Evolutionary conservation across 2,113 vertebrate species (phyloP).

Genomic region (Pelobates fuscus): DNA sequence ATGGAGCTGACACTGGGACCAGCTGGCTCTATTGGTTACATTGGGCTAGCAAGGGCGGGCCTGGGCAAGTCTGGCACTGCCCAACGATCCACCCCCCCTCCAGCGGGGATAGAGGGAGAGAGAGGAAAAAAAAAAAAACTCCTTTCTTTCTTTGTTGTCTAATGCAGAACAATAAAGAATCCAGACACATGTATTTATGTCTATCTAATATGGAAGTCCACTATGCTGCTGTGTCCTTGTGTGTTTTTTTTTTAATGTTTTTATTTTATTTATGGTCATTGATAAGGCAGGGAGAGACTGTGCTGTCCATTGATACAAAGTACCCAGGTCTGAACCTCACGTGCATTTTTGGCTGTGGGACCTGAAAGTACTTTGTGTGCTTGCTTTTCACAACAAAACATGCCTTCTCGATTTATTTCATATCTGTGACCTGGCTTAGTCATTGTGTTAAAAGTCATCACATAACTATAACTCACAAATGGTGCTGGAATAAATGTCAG

Average conservation of each 20-base stretch:
- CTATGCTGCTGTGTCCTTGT: background rate
- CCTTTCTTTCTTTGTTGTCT: conserved; percentile 79
- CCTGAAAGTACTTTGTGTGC: conserved; percentile 6
- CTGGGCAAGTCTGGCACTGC: conserved; percentile 29
- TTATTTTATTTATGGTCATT: no score
- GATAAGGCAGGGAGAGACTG: background rate
- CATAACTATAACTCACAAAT: no score
- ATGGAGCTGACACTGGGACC: conserved; percentile 64
- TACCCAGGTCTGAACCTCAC: background rate
- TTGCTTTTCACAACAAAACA: no score
- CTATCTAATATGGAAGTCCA: background rate
- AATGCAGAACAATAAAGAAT: conserved; percentile 60
- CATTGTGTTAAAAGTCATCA: no score
- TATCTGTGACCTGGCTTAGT: no score
- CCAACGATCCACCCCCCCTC: conserved; percentile 25
- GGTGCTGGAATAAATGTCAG: no score
- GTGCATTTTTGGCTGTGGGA: conserved; percentile 19
- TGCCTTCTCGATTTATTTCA: no score
- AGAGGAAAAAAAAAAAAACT: no score
- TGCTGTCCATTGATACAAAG: background rate
- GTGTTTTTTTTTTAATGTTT: no score
- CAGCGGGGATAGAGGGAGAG: conserved; percentile 28
- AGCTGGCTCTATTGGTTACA: conserved; percentile 69
- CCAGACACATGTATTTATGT: conserved; percentile 20
- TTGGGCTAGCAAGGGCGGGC: conserved; percentile 56